Conservation (phyloP, 2,888 invertebrate genomes). For the Chalcis sispes region DNA sequence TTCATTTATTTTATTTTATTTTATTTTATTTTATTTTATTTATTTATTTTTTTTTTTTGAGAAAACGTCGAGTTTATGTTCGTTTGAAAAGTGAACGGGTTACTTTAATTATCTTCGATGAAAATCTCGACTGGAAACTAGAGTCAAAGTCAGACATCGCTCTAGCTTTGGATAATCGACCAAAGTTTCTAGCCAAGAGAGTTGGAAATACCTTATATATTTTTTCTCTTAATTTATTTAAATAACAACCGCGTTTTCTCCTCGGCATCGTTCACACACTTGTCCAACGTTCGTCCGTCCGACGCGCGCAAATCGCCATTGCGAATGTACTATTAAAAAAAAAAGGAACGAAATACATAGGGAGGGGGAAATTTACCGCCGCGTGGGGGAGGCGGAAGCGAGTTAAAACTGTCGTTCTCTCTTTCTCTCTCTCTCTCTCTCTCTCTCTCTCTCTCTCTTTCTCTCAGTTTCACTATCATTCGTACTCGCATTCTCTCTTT, state of each 20-base stretch:
- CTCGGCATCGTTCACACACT: neutral
- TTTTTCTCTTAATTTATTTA: too few relatives aligned
- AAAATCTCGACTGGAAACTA: neutral
- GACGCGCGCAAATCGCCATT: too few relatives aligned
- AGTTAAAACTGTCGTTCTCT: conserved; percentile 6
- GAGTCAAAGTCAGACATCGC: neutral
- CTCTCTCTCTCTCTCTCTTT: neutral
- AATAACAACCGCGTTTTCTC: too few relatives aligned
- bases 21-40: too few relatives aligned
- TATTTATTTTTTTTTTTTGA: neutral
- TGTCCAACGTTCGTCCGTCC: neutral
- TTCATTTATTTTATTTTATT: too few relatives aligned
- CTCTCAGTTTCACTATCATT: conserved; percentile 1
- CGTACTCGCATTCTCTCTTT: neutral
- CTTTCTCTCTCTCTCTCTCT: neutral
- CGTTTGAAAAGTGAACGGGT: neutral
- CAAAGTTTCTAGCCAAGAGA: neutral
- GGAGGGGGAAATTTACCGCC: neutral
- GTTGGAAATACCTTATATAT: too few relatives aligned
- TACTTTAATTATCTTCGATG: too few relatives aligned
- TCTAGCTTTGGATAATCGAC: neutral
- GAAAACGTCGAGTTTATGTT: too few relatives aligned
- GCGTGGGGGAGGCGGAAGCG: conserved; percentile 26
- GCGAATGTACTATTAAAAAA: neutral
- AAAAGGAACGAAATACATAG: conserved; percentile 29